A percentile compares a stretch with the other conserved stretches of the same genome.
These are phyloP conservation scores for Protonibea diacanthus DNA, from an alignment of 2,797 vertebrate species.

Conservation along the genomic window DNA sequence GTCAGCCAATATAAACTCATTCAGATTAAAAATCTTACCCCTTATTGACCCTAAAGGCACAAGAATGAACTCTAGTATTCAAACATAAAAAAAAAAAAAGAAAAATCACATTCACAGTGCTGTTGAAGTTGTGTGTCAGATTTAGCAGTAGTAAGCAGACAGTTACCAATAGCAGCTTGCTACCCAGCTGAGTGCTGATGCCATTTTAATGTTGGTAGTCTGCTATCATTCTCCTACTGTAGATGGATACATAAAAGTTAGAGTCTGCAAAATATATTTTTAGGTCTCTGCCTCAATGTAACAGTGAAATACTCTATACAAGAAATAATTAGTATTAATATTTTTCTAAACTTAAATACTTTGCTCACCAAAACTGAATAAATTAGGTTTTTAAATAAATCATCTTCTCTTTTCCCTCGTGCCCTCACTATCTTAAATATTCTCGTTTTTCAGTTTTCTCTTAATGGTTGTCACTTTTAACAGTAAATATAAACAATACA, in stretches of 20 bases:
- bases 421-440: neutral
- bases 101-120: neutral
- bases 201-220: slow-evolving; percentile 41
- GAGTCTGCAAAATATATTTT: slow-evolving; percentile 5
- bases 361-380: neutral
- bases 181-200: slow-evolving; percentile 38
- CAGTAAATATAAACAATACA: neutral
- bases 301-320: slow-evolving; percentile 1
- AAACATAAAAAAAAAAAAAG: neutral
- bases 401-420: neutral
- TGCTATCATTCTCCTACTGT: slow-evolving; percentile 24
- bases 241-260: slow-evolving; percentile 13
- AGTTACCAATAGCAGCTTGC: slow-evolving; percentile 13
- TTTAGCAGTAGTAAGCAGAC: slow-evolving; percentile 35
- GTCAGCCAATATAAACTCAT: slow-evolving; percentile 13
- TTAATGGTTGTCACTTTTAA: neutral
- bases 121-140: slow-evolving; percentile 17
- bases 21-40: neutral
- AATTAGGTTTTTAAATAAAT: slow-evolving; percentile 8
- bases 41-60: slow-evolving; percentile 20
- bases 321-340: slow-evolving; percentile 5
- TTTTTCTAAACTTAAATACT: neutral
- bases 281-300: slow-evolving; percentile 3
- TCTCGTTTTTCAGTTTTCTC: neutral
- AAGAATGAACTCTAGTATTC: slow-evolving; percentile 25